Percentiles rank a stretch among this genome's conserved stretches.
Conservation (phyloP, 30 jellyfish, hydroid and myxozoan genomes). For the Turritopsis dohrnii region DNA sequence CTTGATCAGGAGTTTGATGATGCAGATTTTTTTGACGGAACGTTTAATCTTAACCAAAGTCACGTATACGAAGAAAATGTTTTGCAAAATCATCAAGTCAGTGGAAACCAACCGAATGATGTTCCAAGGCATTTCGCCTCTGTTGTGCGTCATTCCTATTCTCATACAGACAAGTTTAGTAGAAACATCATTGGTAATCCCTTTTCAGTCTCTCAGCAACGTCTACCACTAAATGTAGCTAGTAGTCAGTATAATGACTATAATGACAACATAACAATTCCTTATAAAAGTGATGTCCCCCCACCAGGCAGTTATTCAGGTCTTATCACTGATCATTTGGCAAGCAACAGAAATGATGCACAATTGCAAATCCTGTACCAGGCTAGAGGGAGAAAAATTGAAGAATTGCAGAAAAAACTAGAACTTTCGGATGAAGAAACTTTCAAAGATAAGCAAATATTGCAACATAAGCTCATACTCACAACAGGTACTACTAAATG, state of each 20-base stretch:
- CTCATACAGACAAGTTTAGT: not conserved
- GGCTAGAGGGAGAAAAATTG: slow-evolving; percentile 74
- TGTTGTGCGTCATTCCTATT: not conserved
- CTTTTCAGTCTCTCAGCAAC: not conserved
- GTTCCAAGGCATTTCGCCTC: not conserved
- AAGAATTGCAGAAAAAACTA: slow-evolving; percentile 35
- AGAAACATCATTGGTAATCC: not conserved
- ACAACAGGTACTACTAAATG: slow-evolving; percentile 65
- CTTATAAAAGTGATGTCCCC: not conserved
- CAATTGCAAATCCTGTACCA: slow-evolving; percentile 67
- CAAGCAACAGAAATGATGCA: not conserved
- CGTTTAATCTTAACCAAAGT: slow-evolving; percentile 13
- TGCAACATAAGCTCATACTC: slow-evolving; percentile 50
- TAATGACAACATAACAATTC: not conserved
- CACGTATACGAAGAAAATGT: no score
- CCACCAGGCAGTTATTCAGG: not conserved
- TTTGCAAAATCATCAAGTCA: no score
- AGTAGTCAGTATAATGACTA: not conserved
- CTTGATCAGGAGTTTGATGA: slow-evolving; percentile 68
- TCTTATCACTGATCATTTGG: not conserved
- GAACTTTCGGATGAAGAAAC: slow-evolving; percentile 38
- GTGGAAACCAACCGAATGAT: not conserved
- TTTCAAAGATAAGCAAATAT: slow-evolving; percentile 39
- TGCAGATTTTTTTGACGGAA: slow-evolving; percentile 64
- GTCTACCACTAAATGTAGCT: not conserved